phyloP scores from a whole-genome alignment of 64 coral and sea anemone genomes.

The Montipora efflorescens region DNA sequence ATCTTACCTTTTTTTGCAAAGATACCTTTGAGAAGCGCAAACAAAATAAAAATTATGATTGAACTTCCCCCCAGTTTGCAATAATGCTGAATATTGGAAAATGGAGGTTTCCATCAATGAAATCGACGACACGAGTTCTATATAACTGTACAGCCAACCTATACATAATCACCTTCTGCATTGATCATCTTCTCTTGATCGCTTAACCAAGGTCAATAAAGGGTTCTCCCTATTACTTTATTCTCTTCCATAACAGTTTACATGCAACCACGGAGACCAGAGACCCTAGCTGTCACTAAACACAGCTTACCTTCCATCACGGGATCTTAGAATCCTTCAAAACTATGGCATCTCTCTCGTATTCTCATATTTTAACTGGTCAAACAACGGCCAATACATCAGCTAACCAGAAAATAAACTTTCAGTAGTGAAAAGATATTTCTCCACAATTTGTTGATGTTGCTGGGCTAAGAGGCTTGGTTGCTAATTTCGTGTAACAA shows the following conservation, averaged over 20 bases:
- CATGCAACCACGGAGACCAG: slow-evolving; percentile 7
- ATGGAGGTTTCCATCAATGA: too few species aligned
- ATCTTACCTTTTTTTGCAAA: too few species aligned
- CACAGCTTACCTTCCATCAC: slow-evolving; percentile 28
- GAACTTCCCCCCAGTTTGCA: too few species aligned
- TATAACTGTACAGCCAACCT: too few species aligned
- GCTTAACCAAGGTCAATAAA: too few species aligned
- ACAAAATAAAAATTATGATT: too few species aligned
- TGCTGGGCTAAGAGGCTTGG: neutral
- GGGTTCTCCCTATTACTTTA: too few species aligned
- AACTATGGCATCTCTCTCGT: neutral
- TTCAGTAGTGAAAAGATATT: neutral
- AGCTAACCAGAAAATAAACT: neutral
- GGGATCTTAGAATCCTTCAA: neutral
- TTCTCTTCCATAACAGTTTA: neutral
- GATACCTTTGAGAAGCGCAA: too few species aligned
- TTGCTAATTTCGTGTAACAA: neutral
- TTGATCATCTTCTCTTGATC: too few species aligned
- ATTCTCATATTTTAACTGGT: neutral
- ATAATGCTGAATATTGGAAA: too few species aligned
- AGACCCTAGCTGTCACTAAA: slow-evolving; percentile 6
- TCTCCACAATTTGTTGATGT: neutral
- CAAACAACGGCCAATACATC: neutral
- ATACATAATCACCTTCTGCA: too few species aligned
- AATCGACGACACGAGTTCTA: too few species aligned